Percentiles rank a stretch among this genome's conserved stretches.
Evolutionary conservation across 2,888 invertebrate genomes (phyloP).

Genomic region (Epistrophella euchroma): DNA sequence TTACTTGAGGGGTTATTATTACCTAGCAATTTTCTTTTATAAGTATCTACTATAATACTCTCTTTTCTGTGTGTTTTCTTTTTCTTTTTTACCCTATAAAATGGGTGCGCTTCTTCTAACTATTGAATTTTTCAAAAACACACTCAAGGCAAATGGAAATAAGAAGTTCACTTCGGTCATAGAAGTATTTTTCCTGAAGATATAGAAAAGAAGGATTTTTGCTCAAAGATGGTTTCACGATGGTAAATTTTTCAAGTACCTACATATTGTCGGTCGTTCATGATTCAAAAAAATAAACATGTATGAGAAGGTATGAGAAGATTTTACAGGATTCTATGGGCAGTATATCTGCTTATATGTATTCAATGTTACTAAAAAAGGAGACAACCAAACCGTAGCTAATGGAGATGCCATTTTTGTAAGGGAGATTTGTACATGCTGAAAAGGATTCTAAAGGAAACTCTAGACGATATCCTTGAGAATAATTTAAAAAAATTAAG

Average conservation of each 20-base stretch:
- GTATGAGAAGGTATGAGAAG: not conserved
- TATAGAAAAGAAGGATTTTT: not conserved
- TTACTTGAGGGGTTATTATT: slow-evolving; percentile 34
- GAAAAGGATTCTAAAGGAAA: slow-evolving; percentile 1
- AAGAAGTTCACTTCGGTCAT: slow-evolving; percentile 22
- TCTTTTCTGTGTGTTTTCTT: not conserved
- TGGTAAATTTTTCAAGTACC: slow-evolving; percentile 13
- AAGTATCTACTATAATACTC: slow-evolving; percentile 8
- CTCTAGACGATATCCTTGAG: not conserved
- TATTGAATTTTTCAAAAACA: slow-evolving; percentile 15
- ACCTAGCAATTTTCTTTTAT: slow-evolving; percentile 29
- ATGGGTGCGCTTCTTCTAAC: slow-evolving; percentile 12
- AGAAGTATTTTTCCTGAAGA: not conserved
- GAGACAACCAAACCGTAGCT: slow-evolving; percentile 15
- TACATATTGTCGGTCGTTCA: not conserved
- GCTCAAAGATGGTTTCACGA: slow-evolving; percentile 1
- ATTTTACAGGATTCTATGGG: not conserved
- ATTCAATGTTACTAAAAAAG: slow-evolving; percentile 2
- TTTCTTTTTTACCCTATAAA: not conserved
- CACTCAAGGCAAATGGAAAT: slow-evolving; percentile 29
- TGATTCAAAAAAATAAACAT: not conserved
- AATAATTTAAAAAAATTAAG: not conserved
- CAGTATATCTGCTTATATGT: not conserved
- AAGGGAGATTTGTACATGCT: not conserved
- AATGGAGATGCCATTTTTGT: slow-evolving; percentile 14